phyloP scores from a whole-genome alignment of 2,888 invertebrate species.

The Aproaerema taeniolella region DNA sequence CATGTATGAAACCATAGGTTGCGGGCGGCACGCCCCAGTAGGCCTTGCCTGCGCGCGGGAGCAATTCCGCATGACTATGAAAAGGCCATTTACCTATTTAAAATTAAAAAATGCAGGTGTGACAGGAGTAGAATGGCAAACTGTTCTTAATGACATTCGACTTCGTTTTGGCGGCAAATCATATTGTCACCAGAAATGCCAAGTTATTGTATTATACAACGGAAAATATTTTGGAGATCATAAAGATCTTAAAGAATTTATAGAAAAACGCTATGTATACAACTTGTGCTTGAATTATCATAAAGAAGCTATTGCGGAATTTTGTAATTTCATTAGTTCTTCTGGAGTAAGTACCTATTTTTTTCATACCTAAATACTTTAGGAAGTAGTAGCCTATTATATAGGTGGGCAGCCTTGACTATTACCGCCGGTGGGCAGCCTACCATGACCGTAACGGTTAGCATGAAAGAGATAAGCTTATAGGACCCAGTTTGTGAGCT shows the following conservation, averaged over 20 bases:
- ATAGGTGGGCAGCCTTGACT: no score
- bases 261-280: conserved; percentile 1
- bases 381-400: no score
- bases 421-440: no score
- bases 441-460: no score
- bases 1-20: background rate
- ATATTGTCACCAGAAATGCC: background rate
- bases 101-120: conserved; percentile 15
- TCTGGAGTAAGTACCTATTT: conserved; percentile 5
- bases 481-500: no score
- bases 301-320: background rate
- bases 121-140: conserved; percentile 29
- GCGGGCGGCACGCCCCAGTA: no score
- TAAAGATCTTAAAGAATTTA: conserved; percentile 3
- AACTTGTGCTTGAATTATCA: background rate
- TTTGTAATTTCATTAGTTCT: background rate
- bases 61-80: background rate
- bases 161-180: conserved; percentile 35
- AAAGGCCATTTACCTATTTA: no score
- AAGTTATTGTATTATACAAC: conserved; percentile 1
- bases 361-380: no score
- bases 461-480: no score
- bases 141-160: conserved; percentile 23
- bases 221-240: conserved; percentile 2
- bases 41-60: no score